Base-by-base conservation (phyloP, 2,797 vertebrate genomes). In the Leucoraja ocellata region DNA sequence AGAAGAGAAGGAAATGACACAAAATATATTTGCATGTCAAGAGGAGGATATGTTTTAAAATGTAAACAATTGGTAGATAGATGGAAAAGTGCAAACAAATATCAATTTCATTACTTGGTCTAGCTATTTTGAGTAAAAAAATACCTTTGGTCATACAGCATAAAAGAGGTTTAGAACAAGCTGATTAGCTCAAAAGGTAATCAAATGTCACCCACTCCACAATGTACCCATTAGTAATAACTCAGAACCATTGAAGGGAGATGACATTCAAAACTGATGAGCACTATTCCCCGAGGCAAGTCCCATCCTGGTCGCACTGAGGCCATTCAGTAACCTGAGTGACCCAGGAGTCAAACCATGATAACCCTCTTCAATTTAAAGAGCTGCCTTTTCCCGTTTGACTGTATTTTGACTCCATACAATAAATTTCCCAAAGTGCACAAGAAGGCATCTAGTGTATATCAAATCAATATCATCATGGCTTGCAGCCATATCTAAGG, bases 391-490 rank as follows among this genome's bases (percentile, higher is more conserved):
- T 96, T 95, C 95, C 94, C 93, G 94, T 96, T 96, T 96, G 96
- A 96, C 90, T 95, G 95, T 95, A 96, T 93, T 96, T 96, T 96
- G 96, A 96, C 95, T 96, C 96, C 93, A 95, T 95, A 96, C 97
- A 96, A 96, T 97, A 97, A 97, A 97, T 97, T 96, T 97, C 96
- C 96, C 96, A 95, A 95, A 96, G 90, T 74, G 90, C 90, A 92
- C 90, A 92, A 76, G 36, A 96, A 97, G 95, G 96, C 96, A 96
- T 96, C 96, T 96, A 96, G 96, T 96, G 96, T 97, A 96, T 96
- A 97, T 97, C 96, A 97, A 96, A 97, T 97, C 97, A 97, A 97
- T 97, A 97, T 96, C 96, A 95, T 94, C 95, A 96, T 95, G 96
- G 96, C 96, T 97, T 93, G 93, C 95, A 97, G 96, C 93, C 93